Percentiles rank a stretch among this genome's conserved stretches.
These are phyloP conservation scores for Heliconius ethilla DNA, from an alignment of 2,888 invertebrate genomes.

Conservation along the genomic window DNA sequence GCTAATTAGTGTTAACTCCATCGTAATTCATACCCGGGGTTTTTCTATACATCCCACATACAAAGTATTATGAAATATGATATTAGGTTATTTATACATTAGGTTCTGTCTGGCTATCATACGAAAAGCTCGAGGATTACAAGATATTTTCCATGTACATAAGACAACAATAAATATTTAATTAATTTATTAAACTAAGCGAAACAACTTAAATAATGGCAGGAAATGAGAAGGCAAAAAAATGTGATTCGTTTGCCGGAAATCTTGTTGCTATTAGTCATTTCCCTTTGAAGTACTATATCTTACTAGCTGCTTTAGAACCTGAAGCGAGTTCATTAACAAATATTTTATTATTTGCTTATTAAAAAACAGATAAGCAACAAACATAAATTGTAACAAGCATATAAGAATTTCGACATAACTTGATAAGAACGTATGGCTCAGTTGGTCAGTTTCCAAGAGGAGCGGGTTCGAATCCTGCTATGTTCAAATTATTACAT, in stretches of 20 bases:
- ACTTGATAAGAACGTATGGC: too few relatives aligned
- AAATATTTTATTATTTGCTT: not conserved
- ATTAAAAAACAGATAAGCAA: too few relatives aligned
- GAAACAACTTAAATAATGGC: slow-evolving; percentile 26
- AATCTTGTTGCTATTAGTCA: slow-evolving; percentile 7
- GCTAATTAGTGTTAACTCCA: not conserved
- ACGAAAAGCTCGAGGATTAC: not conserved
- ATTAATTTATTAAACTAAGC: not conserved
- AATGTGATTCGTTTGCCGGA: slow-evolving; percentile 4
- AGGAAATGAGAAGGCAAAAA: slow-evolving; percentile 26
- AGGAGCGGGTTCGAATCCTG: too few relatives aligned
- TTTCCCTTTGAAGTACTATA: not conserved
- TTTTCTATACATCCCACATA: too few relatives aligned
- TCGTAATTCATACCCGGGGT: too few relatives aligned
- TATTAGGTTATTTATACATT: too few relatives aligned
- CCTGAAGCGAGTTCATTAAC: not conserved
- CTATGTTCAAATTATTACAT: too few relatives aligned
- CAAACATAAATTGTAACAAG: too few relatives aligned
- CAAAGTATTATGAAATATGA: too few relatives aligned
- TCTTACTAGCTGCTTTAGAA: not conserved
- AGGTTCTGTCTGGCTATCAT: not conserved
- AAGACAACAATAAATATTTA: not conserved
- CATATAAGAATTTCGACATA: too few relatives aligned
- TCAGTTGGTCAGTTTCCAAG: too few relatives aligned
- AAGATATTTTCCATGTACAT: not conserved